Conservation (phyloP, 1,140 invertebrate genomes). For the Dolichoris vasculosae region DNA sequence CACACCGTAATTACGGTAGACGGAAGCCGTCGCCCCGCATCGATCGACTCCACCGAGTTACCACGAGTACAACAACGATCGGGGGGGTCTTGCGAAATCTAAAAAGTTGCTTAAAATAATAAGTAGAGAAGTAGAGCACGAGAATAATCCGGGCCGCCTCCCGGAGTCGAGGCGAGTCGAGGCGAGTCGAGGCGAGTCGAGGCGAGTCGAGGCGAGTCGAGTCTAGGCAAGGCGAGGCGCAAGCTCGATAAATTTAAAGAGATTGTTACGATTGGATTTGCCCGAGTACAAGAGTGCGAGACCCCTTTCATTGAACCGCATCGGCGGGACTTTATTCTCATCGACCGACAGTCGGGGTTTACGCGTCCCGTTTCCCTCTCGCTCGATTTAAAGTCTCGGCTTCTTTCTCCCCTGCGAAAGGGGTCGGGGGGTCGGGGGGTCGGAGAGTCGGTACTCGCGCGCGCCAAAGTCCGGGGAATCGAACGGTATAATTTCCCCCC, state of each 20-base stretch:
- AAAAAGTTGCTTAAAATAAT: background rate
- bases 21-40: no score
- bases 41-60: no score
- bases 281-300: background rate
- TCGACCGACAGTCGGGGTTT: background rate
- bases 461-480: background rate
- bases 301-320: slow-evolving; percentile 22
- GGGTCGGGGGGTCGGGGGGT: no score
- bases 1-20: no score
- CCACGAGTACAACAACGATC: no score
- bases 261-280: background rate
- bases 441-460: no score
- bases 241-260: background rate
- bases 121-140: background rate
- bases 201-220: no score
- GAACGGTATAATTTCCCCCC: slow-evolving; percentile 67
- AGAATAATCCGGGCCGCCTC: background rate
- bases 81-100: background rate
- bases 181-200: no score
- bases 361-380: background rate
- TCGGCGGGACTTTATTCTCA: background rate
- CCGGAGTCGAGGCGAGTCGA: no score
- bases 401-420: slow-evolving; percentile 9
- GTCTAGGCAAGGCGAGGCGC: no score
- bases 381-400: slow-evolving; percentile 25